Evolutionary conservation across 2,888 invertebrate genomes (phyloP), one percentile per base, ranked within the genome.

Genomic region (Pterostichus madidus): DNA sequence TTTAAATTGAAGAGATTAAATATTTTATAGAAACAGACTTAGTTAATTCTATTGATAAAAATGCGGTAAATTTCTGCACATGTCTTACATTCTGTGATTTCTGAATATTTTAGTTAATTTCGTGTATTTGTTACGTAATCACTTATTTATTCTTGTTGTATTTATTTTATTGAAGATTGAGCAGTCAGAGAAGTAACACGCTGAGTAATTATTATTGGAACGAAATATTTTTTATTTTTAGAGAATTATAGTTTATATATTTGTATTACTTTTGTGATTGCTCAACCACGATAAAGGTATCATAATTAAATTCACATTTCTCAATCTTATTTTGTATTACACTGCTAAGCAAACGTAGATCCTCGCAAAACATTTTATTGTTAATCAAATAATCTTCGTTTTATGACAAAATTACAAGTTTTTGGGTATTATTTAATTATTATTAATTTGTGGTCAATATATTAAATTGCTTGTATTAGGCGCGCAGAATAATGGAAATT

Each of bases 31-130:
- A 39, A 39, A 39, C 39, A 0, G 39, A 39, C 5, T 52, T 15
- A 52, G 13, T 8, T 52, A 52, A 52, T 15, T 13, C n/a, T 52
- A 13, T 5, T 52, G 13, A 5, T 52, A 52, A 64, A 64, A 64
- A 64, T 32, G 13, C 64, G 35, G 64, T n/a, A 13, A 35, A 0
- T n/a, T 32, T 24, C 10, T 31, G 31, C 24, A 59, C 31, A 11
- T 31, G n/a, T 59, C 8, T 59, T 59, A 56, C 6, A 56, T 15
- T 15, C 59, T 59, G 59, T 59, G 59, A 59, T 59, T 59, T 11
- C 31, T 31, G 11, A 49, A n/a, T n/a, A 49, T 59, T 31, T 59
- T 31, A 59, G n/a, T 59, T 31, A 6, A 39, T 39, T 53, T 59
- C 3, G n/a, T 24, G 7, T 71, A 7, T 2, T 39, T 71, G 53